Base-by-base conservation (phyloP, 2,113 vertebrate genomes). In the Tyrannus savana region DNA sequence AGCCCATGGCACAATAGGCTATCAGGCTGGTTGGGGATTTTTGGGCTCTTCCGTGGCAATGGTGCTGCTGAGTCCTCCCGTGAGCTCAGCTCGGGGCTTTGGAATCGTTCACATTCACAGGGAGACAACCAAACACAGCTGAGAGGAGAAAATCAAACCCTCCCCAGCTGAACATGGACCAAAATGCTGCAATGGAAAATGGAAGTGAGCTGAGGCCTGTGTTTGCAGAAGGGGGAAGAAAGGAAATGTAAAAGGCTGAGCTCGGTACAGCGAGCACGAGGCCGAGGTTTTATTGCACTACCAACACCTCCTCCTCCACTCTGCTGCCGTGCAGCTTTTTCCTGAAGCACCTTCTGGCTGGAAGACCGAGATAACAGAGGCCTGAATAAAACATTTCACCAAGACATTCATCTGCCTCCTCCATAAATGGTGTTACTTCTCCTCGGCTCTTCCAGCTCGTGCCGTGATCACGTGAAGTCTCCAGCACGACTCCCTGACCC, bases 261-360 rank as follows among this genome's bases (percentile, higher is more conserved):
- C 79, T 39, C 6, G 47, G 90, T 6, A 19, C 47, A 6, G 41
- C 41, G 75, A 14, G 13, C 91, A 74, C 7, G 33, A 58, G 90
- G 82, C n/a, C 78, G n/a, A 28, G 89, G 84, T 52, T 72, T 87
- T 86, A 22, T 35, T 50, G 30, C 3, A 1, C 33, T 83, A 42
- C 90, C 42, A 56, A 89, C 89, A 84, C 84, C 95, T 94, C 95
- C 91, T 87, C 84, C 93, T 59, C 76, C 75, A 9, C 21, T 41
- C 80, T 77, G 84, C 84, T 90, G 74, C 79, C 25, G 0, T 5
- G n/a, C 77, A 78, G 55, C 58, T 25, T 78, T 49, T 74, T 63
- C 74, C 91, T 75, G 50, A 7, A 91, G 73, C 58, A 78, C 92
- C 84, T 96, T 74, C 91, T 91, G 80, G 35, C 60, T 93, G 89